phyloP scores from a whole-genome alignment of 2,113 vertebrate species.

The Brachirus orientalis region DNA sequence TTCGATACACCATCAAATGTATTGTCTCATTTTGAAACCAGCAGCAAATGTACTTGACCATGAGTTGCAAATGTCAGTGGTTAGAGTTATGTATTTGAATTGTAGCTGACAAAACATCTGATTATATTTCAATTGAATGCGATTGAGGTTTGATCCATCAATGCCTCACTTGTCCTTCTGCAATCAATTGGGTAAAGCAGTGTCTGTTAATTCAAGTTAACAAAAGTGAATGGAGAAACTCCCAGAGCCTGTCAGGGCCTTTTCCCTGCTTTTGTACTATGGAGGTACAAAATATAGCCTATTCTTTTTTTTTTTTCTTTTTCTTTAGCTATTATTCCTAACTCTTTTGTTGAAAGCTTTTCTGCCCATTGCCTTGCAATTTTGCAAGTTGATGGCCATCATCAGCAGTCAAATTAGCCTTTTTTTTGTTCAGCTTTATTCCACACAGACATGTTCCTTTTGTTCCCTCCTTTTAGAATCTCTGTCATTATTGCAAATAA shows the following conservation, averaged over 20 bases:
- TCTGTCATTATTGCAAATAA: constrained; percentile 4
- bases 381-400: constrained; percentile 39
- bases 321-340: constrained; percentile 1
- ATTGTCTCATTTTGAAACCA: too few relatives aligned
- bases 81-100: too few relatives aligned
- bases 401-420: constrained; percentile 40
- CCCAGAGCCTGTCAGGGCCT: not conserved
- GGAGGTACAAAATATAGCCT: too few relatives aligned
- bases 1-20: too few relatives aligned
- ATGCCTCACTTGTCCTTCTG: too few relatives aligned
- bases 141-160: too few relatives aligned
- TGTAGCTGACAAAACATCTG: too few relatives aligned
- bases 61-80: too few relatives aligned
- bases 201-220: not conserved
- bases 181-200: not conserved
- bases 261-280: not conserved
- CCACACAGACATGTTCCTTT: constrained; percentile 32
- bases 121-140: too few relatives aligned
- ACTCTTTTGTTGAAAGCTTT: constrained; percentile 28
- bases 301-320: not conserved
- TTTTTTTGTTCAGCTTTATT: constrained; percentile 45
- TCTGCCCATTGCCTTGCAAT: constrained; percentile 27
- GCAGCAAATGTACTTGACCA: too few relatives aligned
- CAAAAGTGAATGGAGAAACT: not conserved
- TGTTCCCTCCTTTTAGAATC: constrained; percentile 22